Evolutionary conservation across 2,113 vertebrate species (phyloP).

Genomic region (Macheiramphus alcinus): DNA sequence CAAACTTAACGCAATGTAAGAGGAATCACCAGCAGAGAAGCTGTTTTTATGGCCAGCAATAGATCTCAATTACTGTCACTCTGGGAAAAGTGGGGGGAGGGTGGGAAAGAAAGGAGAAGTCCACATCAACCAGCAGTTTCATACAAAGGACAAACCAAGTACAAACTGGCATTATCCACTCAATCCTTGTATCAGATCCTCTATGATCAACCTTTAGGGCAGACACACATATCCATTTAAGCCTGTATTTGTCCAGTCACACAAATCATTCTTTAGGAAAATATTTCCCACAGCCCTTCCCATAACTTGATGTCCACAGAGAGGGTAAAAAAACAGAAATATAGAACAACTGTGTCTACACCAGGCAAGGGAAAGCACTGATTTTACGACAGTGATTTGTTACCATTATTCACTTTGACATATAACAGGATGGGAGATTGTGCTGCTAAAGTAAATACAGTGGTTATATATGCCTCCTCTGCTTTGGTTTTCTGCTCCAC

Average conservation of each 20-base stretch:
- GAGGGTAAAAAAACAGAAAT: slow-evolving; percentile 40
- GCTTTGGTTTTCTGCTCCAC: slow-evolving; percentile 28
- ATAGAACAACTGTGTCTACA: background rate
- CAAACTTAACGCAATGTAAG: background rate
- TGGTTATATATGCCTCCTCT: background rate
- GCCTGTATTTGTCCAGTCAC: slow-evolving; percentile 47
- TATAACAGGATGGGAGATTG: background rate
- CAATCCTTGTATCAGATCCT: slow-evolving; percentile 41
- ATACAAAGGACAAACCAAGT: slow-evolving; percentile 43
- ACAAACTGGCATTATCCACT: slow-evolving; percentile 31
- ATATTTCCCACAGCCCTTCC: slow-evolving; percentile 57
- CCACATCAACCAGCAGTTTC: background rate
- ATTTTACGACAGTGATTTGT: slow-evolving; percentile 22
- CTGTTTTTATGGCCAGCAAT: background rate
- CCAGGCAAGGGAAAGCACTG: slow-evolving; percentile 6
- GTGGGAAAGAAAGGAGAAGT: slow-evolving; percentile 36
- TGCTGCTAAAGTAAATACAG: slow-evolving; percentile 38
- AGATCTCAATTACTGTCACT: background rate
- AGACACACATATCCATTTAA: slow-evolving; percentile 30
- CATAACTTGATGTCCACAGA: slow-evolving; percentile 39
- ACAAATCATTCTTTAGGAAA: slow-evolving; percentile 52
- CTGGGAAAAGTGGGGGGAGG: slow-evolving; percentile 24
- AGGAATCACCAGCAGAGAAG: background rate
- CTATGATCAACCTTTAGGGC: background rate
- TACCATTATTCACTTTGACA: slow-evolving; percentile 30